phyloP scores from a whole-genome alignment of 1,140 invertebrate genomes.

The Drosophila pseudoananassae region DNA sequence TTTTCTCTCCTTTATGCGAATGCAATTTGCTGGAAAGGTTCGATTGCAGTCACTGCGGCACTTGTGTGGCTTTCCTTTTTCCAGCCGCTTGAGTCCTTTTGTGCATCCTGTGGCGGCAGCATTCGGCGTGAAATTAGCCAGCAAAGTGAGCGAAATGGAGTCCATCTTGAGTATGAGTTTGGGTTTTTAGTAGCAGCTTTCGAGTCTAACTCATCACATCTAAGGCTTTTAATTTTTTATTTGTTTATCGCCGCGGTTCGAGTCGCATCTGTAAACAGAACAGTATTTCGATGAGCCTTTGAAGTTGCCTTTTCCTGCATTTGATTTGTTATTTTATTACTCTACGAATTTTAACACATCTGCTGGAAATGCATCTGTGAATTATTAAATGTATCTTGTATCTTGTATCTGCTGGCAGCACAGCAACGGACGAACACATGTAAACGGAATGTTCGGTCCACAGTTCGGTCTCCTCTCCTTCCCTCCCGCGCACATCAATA shows the following conservation, averaged over 20 bases:
- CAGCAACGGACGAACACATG: conserved; percentile 60
- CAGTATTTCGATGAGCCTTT: conserved; percentile 39
- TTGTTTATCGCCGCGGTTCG: conserved; percentile 63
- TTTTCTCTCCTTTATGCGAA: conserved; percentile 75
- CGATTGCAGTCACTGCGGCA: conserved; percentile 47
- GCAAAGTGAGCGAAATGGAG: conserved; percentile 58
- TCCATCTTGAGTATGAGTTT: background rate
- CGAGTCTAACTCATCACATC: background rate
- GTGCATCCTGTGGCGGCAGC: conserved; percentile 36
- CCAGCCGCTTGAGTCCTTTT: conserved; percentile 67
- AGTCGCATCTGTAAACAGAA: conserved; percentile 73
- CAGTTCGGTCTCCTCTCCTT: background rate
- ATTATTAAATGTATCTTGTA: conserved; percentile 74
- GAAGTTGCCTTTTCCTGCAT: conserved; percentile 60
- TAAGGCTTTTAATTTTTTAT: conserved; percentile 27
- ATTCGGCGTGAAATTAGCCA: conserved; percentile 70
- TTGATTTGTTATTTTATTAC: conserved; percentile 84
- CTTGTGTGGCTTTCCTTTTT: conserved; percentile 36
- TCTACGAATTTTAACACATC: conserved; percentile 84
- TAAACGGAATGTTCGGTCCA: conserved; percentile 67
- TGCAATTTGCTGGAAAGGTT: conserved; percentile 82
- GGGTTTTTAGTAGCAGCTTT: background rate
- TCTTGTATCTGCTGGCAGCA: conserved; percentile 10
- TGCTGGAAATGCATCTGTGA: conserved; percentile 83
- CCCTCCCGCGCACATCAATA: conserved; percentile 72